These are phyloP conservation scores for Sinella curviseta DNA, from an alignment of 1,140 invertebrate genomes.

Conservation along the genomic window DNA sequence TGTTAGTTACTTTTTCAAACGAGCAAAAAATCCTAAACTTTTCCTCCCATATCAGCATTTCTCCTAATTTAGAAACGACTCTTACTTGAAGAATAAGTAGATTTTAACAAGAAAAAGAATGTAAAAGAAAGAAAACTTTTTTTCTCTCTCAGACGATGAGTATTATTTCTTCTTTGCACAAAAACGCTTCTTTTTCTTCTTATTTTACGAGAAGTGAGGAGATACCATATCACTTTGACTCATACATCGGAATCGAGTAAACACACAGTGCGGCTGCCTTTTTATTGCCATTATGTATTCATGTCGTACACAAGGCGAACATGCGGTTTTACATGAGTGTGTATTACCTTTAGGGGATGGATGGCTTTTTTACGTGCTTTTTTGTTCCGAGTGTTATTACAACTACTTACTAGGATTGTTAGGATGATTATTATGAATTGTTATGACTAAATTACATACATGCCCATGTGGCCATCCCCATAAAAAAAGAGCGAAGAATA, in stretches of 20 bases:
- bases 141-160: no score
- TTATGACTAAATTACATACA: neutral
- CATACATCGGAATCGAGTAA: neutral
- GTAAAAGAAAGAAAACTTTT: no score
- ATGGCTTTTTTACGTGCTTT: neutral
- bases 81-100: neutral
- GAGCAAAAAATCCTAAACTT: neutral
- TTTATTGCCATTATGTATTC: slow-evolving; percentile 7
- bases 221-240: neutral
- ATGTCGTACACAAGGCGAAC: neutral
- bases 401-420: neutral
- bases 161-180: neutral
- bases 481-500: neutral
- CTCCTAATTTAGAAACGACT: neutral
- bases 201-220: no score
- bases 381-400: neutral
- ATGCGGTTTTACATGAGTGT: slow-evolving; percentile 1
- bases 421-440: no score
- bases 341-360: neutral
- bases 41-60: neutral
- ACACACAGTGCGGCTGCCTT: neutral
- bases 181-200: neutral
- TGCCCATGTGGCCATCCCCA: neutral
- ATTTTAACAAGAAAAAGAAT: neutral
- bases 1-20: neutral